Percentiles rank a stretch among this genome's conserved stretches.
Conservation (phyloP, 2,888 invertebrate species). For the Netelia fuscicornis region DNA sequence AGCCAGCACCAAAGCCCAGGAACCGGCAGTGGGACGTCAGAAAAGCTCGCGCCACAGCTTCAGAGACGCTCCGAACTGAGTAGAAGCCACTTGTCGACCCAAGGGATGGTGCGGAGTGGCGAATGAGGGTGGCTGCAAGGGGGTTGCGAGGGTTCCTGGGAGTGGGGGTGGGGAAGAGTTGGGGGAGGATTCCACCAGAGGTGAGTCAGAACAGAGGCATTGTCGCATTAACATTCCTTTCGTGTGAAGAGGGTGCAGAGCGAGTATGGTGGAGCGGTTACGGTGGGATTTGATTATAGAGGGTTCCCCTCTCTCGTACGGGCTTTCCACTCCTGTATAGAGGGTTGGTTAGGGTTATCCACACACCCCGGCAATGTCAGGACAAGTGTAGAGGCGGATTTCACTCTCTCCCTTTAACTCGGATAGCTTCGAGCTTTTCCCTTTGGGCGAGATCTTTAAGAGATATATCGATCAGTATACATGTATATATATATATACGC, state of each 20-base stretch:
- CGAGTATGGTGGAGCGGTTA: conserved; percentile 77
- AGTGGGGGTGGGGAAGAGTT: conserved; percentile 23
- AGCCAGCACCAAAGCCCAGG: conserved; percentile 31
- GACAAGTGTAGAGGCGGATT: conserved; percentile 51
- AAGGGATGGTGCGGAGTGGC: conserved; percentile 31
- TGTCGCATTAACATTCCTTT: conserved; percentile 85
- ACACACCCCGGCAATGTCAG: conserved; percentile 49
- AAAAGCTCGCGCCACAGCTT: conserved; percentile 41
- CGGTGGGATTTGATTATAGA: conserved; percentile 84
- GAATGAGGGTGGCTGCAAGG: conserved; percentile 6
- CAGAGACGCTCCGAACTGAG: conserved; percentile 35
- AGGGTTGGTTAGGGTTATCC: conserved; percentile 68
- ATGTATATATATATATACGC: not conserved
- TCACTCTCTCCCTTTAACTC: conserved; percentile 43
- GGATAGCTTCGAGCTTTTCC: conserved; percentile 10
- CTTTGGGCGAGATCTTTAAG: conserved; percentile 21
- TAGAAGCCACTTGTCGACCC: conserved; percentile 54
- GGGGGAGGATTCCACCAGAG: conserved; percentile 69
- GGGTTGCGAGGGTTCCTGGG: conserved; percentile 11
- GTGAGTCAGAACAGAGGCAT: conserved; percentile 83
- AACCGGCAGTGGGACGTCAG: conserved; percentile 41
- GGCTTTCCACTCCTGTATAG: not conserved
- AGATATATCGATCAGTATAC: not conserved
- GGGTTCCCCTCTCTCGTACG: conserved; percentile 72
- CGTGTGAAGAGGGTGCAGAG: conserved; percentile 82